Percentiles rank a stretch among this genome's conserved stretches.
Evolutionary conservation across 1,140 invertebrate genomes (phyloP).

Genomic region (Maconellicoccus hirsutus): DNA sequence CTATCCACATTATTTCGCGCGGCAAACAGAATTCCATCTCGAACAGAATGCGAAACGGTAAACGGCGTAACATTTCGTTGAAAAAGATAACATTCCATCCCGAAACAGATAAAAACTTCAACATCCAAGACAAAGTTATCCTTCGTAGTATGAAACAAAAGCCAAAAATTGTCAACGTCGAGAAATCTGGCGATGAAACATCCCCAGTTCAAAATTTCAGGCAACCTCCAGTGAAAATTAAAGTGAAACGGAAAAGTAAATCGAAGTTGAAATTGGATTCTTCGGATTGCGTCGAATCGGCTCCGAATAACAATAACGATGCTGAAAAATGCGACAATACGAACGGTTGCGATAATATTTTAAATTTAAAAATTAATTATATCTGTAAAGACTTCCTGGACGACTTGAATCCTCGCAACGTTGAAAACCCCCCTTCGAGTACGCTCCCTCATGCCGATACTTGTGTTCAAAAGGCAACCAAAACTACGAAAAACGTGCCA

Average conservation of each 20-base stretch:
- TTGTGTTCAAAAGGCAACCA: not conserved
- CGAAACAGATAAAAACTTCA: slow-evolving; percentile 7
- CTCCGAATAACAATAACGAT: not conserved
- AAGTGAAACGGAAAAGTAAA: not conserved
- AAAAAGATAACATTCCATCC: slow-evolving; percentile 6
- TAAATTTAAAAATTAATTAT: not conserved
- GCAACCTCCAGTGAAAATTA: not conserved
- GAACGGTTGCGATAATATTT: not conserved
- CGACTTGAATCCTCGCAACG: slow-evolving; percentile 12
- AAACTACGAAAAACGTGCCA: not conserved
- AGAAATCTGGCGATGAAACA: not conserved
- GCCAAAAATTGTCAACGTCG: not conserved
- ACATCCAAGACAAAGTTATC: not conserved
- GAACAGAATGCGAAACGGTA: not conserved
- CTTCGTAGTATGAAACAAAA: not conserved
- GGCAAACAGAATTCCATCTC: not conserved
- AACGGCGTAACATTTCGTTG: not conserved
- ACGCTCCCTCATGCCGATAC: not conserved
- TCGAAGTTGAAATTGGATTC: not conserved
- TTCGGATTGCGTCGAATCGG: not conserved
- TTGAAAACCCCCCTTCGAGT: not conserved
- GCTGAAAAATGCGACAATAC: not conserved
- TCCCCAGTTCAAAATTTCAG: not conserved
- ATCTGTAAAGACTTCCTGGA: not conserved
- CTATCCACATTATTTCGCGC: not conserved